phyloP scores from a whole-genome alignment of 2,797 vertebrate genomes.

The Spea hammondii region DNA sequence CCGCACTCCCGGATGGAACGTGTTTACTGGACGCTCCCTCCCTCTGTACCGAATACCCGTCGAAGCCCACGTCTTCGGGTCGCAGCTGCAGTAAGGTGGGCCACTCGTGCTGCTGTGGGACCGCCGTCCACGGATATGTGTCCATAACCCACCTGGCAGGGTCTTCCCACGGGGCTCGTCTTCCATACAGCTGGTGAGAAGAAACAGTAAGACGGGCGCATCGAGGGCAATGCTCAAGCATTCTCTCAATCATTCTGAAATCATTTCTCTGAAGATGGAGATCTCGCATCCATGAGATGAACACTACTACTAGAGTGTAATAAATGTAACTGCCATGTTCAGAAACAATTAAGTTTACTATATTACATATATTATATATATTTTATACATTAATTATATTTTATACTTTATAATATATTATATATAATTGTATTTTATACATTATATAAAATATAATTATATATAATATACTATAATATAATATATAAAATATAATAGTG shows the following conservation, averaged over 20 bases:
- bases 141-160: conserved; percentile 95
- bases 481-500: too few species aligned
- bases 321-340: neutral
- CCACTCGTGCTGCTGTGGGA: conserved; percentile 86
- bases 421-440: too few species aligned
- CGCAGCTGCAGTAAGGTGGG: conserved; percentile 90
- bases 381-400: too few species aligned
- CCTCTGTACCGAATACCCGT: conserved; percentile 83
- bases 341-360: too few species aligned
- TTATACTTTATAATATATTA: too few species aligned
- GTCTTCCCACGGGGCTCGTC: conserved; percentile 91
- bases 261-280: too few species aligned
- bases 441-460: too few species aligned
- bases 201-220: neutral
- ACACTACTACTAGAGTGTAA: neutral
- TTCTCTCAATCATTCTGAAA: too few species aligned
- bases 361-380: too few species aligned
- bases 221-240: neutral
- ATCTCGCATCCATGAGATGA: too few species aligned
- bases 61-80: conserved; percentile 96
- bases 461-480: too few species aligned
- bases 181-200: conserved; percentile 82
- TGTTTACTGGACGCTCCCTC: conserved; percentile 85
- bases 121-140: conserved; percentile 88
- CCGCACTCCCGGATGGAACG: conserved; percentile 81